Percentiles rank a stretch among this genome's conserved stretches.
phyloP scores from a whole-genome alignment of 1,140 invertebrate genomes.

The Harlomillsia oculata region DNA sequence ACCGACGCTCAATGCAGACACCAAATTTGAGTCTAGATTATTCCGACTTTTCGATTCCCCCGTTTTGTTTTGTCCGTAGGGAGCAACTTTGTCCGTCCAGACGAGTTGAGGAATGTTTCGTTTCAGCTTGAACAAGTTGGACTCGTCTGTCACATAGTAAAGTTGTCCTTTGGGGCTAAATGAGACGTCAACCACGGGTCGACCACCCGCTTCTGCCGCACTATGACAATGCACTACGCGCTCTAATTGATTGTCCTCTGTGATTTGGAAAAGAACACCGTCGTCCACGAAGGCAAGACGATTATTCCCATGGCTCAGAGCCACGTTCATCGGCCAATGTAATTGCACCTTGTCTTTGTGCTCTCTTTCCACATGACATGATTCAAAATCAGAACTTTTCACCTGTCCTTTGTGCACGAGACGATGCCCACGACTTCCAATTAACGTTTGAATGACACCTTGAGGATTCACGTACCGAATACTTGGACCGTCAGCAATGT shows the following conservation, averaged over 20 bases:
- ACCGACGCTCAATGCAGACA: conserved; percentile 79
- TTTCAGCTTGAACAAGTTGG: conserved; percentile 30
- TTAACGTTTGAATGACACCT: conserved; percentile 87
- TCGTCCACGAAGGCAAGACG: conserved; percentile 92
- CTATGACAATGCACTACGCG: conserved; percentile 69
- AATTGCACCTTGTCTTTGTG: conserved; percentile 54
- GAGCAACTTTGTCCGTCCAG: conserved; percentile 26
- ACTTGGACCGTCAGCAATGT: conserved; percentile 87
- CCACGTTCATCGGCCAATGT: conserved; percentile 89
- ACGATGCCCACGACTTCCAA: conserved; percentile 83
- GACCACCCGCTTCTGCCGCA: conserved; percentile 40
- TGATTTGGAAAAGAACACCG: conserved; percentile 80
- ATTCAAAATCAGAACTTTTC: conserved; percentile 32
- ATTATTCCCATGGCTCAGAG: conserved; percentile 85
- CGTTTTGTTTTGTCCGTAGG: conserved; percentile 3
- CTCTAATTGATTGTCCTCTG: conserved; percentile 68
- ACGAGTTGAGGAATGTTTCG: conserved; percentile 21
- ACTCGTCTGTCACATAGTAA: conserved; percentile 63
- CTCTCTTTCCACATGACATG: conserved; percentile 24
- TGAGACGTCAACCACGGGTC: conserved; percentile 54
- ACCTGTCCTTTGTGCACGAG: conserved; percentile 4
- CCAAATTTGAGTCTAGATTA: conserved; percentile 79
- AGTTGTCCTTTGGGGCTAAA: conserved; percentile 87
- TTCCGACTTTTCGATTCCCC: conserved; percentile 48
- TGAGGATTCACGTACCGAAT: conserved; percentile 78